Conservation (phyloP, 2,888 invertebrate genomes). For the Hesperia comma region DNA sequence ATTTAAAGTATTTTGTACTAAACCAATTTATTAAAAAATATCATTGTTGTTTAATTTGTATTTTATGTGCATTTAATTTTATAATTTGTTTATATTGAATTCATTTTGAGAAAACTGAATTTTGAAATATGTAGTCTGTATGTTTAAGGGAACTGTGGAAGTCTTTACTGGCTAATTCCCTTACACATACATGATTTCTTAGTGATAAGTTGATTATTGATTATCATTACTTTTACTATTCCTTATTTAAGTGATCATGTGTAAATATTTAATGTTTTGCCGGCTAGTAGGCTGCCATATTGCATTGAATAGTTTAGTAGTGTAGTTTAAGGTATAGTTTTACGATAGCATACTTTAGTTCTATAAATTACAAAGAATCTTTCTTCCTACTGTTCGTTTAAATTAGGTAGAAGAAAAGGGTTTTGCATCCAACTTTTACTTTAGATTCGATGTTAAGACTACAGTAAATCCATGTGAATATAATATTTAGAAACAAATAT, state of each 20-base stretch:
- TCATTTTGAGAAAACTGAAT: conserved; percentile 1
- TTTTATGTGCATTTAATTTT: conserved; percentile 23
- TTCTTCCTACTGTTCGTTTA: background rate
- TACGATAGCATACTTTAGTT: background rate
- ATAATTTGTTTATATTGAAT: background rate
- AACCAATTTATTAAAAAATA: background rate
- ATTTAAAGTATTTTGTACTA: background rate
- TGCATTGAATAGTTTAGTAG: conserved; percentile 43
- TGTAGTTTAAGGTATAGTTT: background rate
- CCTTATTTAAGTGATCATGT: conserved; percentile 14
- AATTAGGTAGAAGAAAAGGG: background rate
- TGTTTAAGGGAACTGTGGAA: background rate
- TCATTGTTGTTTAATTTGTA: conserved; percentile 1
- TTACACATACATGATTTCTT: background rate
- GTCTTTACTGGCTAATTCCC: background rate
- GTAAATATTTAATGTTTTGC: conserved; percentile 45
- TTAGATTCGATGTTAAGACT: background rate
- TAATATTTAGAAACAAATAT: background rate
- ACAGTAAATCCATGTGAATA: background rate
- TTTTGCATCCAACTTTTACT: background rate
- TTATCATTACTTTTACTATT: conserved; percentile 2
- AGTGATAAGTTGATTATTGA: conserved; percentile 1
- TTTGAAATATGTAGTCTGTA: background rate
- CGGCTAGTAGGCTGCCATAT: conserved; percentile 58
- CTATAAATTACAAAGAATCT: background rate